A percentile compares a stretch with the other conserved stretches of the same genome.
Conservation (phyloP, 2,797 vertebrate species). For the Anguilla marmorata region DNA sequence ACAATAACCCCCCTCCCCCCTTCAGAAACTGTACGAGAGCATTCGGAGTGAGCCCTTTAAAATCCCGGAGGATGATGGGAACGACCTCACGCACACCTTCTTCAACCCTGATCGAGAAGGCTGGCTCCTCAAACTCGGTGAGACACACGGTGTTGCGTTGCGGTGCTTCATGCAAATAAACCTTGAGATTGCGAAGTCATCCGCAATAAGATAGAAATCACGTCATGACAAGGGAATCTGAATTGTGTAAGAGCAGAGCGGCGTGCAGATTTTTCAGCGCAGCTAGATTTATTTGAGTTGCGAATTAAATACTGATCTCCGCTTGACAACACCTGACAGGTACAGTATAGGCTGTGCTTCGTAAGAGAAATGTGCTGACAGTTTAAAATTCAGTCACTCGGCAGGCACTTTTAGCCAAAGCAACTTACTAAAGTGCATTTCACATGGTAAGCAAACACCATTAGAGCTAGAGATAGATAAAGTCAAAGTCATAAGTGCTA, state of each 20-base stretch:
- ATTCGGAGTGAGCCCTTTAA: conserved; percentile 92
- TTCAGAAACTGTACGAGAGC: conserved; percentile 87
- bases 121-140: conserved; percentile 93
- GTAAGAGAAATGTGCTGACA: not conserved
- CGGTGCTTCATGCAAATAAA: not conserved
- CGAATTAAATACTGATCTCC: not conserved
- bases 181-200: not conserved
- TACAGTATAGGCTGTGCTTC: not conserved
- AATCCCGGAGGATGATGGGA: conserved; percentile 90
- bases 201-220: not conserved
- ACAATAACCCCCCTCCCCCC: not conserved
- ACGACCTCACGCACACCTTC: conserved; percentile 91
- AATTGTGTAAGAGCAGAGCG: not conserved
- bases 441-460: too few relatives aligned
- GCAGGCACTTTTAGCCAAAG: not conserved
- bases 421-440: too few relatives aligned
- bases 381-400: not conserved
- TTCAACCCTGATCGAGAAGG: conserved; percentile 92
- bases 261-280: not conserved
- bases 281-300: not conserved
- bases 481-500: not conserved
- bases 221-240: not conserved
- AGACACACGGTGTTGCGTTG: conserved; percentile 42
- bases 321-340: not conserved
- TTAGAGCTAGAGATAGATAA: not conserved